Evolutionary conservation across 2,888 invertebrate species (phyloP), one percentile per base, ranked within the genome.

Genomic region (Sipha maydis): DNA sequence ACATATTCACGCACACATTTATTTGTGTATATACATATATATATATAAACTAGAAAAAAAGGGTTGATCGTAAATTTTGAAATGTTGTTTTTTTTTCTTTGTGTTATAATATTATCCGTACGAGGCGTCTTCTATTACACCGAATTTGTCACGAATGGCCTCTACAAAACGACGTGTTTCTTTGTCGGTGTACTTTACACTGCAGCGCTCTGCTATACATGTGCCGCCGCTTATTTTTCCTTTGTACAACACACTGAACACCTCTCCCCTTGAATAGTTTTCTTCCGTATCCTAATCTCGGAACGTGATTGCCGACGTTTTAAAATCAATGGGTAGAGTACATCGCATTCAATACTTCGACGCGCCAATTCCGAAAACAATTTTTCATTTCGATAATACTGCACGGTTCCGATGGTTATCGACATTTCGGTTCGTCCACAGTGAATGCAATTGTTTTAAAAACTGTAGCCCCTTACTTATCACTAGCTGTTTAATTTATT

Each of bases 121-220:
- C 38, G 11, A 28, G 48, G 69, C 48, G 82, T 71, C 75, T 69
- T 82, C 69, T 71, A 54, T 83, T 54, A 71, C 69, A 83, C 71
- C 69, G 48, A 85, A 85, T 85, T 85, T 85, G 85, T 85, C 85
- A 85, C 85, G 67, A 85, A 76, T 61, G 75, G 56, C 54, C 73
- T 75, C 34, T 75, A 83, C 83, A 75, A 83, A 83, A 83, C 75
- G 75, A 34, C 34, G 84, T 84, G 56, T 76, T 34, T 38, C 75
- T 84, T 84, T 84, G 84, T 84, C 84, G 84, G 84, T 21, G 31
- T 41, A 28, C n/a, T n/a, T 48, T 48, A 48, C 48, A 48, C 61
- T 61, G 61, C 61, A 61, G 61, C 25, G 25, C 9, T 61, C 25
- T 61, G 8, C 61, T 38, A 38, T 67, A 38, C 61, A 67, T 28